A percentile compares a stretch with the other conserved stretches of the same genome.
Evolutionary conservation across 53 echinoderm and acorn worm genomes (phyloP).

Genomic region (Temnopleurus reevesii): DNA sequence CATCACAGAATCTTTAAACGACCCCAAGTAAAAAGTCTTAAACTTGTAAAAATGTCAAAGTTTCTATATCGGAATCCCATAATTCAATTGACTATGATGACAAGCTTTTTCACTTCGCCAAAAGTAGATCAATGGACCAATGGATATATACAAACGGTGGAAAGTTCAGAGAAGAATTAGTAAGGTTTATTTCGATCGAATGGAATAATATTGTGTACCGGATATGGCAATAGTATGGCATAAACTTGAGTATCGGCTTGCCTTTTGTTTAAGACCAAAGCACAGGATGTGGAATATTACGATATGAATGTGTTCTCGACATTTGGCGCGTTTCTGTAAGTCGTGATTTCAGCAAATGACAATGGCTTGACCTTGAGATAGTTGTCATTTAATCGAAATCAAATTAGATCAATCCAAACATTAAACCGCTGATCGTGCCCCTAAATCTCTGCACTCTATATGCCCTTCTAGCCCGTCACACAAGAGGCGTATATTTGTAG

Average conservation of each 20-base stretch:
- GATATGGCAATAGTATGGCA: neutral
- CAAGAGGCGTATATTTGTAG: too few relatives aligned
- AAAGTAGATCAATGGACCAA: neutral
- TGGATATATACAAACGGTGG: neutral
- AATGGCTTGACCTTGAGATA: constrained; percentile 42
- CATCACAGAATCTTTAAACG: neutral
- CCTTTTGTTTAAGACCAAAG: neutral
- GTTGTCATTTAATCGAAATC: neutral
- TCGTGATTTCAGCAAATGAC: constrained; percentile 4
- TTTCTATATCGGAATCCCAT: neutral
- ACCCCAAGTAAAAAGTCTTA: neutral
- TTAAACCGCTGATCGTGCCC: neutral
- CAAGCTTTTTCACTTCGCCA: neutral
- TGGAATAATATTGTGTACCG: constrained; percentile 11
- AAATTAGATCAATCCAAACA: neutral
- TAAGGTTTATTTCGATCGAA: neutral
- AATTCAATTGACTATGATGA: constrained; percentile 18
- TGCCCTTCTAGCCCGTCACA: neutral
- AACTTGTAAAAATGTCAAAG: neutral
- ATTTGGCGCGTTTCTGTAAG: constrained; percentile 43
- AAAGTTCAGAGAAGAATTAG: neutral
- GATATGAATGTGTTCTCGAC: neutral
- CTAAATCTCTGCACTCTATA: neutral
- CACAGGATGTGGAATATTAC: constrained; percentile 34
- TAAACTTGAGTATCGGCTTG: neutral